phyloP scores from a whole-genome alignment of 2,113 vertebrate genomes.

The Propithecus coquereli region DNA sequence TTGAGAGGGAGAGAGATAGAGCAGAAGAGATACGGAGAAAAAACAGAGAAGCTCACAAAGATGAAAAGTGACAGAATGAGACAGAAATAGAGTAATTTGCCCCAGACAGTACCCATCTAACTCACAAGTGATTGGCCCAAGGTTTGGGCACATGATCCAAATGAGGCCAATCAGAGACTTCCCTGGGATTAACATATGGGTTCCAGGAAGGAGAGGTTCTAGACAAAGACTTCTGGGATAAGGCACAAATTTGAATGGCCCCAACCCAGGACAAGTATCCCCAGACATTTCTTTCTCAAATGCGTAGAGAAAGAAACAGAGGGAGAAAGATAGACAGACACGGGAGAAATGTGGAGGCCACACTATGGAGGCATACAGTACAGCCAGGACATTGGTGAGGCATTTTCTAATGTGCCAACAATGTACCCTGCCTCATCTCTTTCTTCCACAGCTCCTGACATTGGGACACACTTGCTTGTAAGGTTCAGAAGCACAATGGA shows the following conservation, averaged over 20 bases:
- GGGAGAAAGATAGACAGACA: neutral
- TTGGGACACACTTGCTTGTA: neutral
- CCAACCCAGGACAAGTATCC: neutral
- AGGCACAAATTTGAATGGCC: neutral
- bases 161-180: neutral
- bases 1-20: neutral
- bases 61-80: neutral
- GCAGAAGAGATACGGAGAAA: neutral
- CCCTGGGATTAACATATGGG: neutral
- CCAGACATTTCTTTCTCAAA: neutral
- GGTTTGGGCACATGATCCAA: neutral
- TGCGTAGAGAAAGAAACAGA: neutral
- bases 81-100: neutral
- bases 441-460: neutral
- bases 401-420: neutral
- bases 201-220: neutral
- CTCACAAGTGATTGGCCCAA: neutral
- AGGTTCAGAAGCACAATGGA: neutral
- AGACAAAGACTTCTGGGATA: neutral
- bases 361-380: neutral
- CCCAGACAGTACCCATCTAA: neutral
- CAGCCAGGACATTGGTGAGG: neutral
- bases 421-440: neutral
- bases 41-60: neutral
- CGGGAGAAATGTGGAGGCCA: accelerated